Base-by-base conservation (phyloP, 2,888 invertebrate genomes). In the Cryptops parisi region DNA sequence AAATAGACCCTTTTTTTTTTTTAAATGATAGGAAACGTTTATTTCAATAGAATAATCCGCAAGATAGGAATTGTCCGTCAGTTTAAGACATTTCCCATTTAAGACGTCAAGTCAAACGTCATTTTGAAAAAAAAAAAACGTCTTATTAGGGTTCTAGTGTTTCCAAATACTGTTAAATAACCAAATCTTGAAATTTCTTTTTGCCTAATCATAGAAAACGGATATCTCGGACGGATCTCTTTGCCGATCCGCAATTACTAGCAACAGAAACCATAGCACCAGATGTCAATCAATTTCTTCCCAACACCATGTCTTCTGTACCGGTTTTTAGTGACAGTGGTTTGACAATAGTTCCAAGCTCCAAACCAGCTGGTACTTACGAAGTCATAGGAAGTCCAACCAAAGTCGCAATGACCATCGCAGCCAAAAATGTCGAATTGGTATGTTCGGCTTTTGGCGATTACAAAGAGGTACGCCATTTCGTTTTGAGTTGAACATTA, bases 381-480 rank as follows among this genome's bases (percentile, higher is more conserved):
- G 43, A 41, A 41, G 43, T 41, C 6, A 12, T 41, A 5, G 5
- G 15, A 19, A 6, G 15, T 12, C 43, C 43, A 6, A 19, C n/a
- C 6, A n/a, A 5, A 5, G 43, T 41, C 17, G 15, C 15, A n/a
- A 12, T 41, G 21, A 41, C 43, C 15, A 41, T 41, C n/a, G 43
- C 43, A 6, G 43, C 43, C 43, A 17, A 12, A 17, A 41, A 41
- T 17, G 43, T 41, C 6, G 43, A 41, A n/a, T 17, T 41, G n/a
- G 21, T 41, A 9, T 41, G 43, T 41, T 17, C 43, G 21, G 43
- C 43, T 41, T 41, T 17, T 41, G 43, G 43, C 9, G 43, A 41
- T 6, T 41, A n/a, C 17, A 12, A 41, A 41, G 43, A 17, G 43
- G 43, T 41, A 41, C 9, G 43, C 17, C 17, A 41, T 19, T 19